phyloP scores from a whole-genome alignment of 1,140 invertebrate genomes.

The Drosophila arawakana region DNA sequence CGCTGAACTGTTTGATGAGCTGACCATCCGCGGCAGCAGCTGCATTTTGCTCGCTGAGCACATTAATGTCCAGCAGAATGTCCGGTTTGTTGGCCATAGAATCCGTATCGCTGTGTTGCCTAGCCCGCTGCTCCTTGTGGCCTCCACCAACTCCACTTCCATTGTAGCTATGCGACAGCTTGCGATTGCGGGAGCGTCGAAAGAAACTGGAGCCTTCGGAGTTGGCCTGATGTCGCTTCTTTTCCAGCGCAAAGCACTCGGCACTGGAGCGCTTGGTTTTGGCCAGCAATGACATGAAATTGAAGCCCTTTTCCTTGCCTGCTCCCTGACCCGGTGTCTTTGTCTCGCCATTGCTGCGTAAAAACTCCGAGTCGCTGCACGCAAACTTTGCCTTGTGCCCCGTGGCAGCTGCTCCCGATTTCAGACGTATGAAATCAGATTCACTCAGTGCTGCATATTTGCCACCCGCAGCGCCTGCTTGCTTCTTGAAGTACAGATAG shows the following conservation, averaged over 20 bases:
- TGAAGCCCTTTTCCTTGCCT: constrained; percentile 74
- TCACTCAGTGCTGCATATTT: constrained; percentile 78
- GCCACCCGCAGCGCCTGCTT: constrained; percentile 53
- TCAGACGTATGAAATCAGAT: constrained; percentile 79
- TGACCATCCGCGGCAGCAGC: constrained; percentile 27
- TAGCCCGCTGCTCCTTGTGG: constrained; percentile 67
- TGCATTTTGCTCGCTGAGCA: constrained; percentile 68
- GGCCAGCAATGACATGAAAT: constrained; percentile 66
- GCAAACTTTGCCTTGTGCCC: constrained; percentile 63
- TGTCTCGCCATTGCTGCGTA: constrained; percentile 63
- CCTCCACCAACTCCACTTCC: constrained; percentile 52
- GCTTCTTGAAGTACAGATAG: constrained; percentile 81
- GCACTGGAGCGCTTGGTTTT: constrained; percentile 79
- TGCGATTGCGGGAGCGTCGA: constrained; percentile 72
- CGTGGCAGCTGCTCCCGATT: constrained; percentile 54
- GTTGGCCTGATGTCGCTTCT: constrained; percentile 74
- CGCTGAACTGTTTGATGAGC: constrained; percentile 65
- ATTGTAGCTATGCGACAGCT: constrained; percentile 82
- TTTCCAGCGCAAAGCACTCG: constrained; percentile 76
- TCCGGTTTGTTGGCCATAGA: constrained; percentile 79
- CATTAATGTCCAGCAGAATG: constrained; percentile 80
- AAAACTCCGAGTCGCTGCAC: constrained; percentile 80
- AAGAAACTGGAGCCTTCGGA: constrained; percentile 79
- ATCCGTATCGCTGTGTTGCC: constrained; percentile 80
- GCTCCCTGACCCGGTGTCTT: constrained; percentile 43